Conservation (phyloP, 2,797 vertebrate species). For the Enteromius radiatus region DNA sequence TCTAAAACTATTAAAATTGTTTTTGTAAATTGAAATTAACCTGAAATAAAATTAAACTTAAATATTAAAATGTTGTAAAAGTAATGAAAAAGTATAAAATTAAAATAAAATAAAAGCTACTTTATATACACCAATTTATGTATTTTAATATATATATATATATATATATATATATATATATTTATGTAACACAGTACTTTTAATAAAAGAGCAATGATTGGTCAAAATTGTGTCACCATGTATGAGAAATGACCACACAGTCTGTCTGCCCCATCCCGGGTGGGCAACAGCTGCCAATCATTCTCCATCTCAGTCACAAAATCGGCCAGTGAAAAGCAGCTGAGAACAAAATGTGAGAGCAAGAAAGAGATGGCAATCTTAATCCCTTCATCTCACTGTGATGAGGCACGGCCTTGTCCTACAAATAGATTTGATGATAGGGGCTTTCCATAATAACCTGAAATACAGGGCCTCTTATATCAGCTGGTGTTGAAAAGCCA, state of each 20-base stretch:
- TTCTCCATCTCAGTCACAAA: conserved; percentile 49
- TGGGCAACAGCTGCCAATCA: conserved; percentile 62
- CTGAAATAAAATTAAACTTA: background rate
- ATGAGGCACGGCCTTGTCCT: conserved; percentile 70
- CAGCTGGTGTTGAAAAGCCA: conserved; percentile 72
- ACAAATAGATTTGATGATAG: conserved; percentile 70
- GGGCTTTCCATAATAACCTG: conserved; percentile 58
- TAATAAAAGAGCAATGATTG: background rate
- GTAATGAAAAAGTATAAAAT: background rate
- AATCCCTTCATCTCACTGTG: conserved; percentile 58
- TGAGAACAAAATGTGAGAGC: conserved; percentile 51
- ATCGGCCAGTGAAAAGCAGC: conserved; percentile 57
- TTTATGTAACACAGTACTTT: background rate
- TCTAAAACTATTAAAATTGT: background rate
- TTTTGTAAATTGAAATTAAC: background rate
- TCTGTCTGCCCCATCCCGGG: conserved; percentile 46
- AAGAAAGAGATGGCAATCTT: conserved; percentile 49
- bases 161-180: no score
- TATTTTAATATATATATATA: background rate
- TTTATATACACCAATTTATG: background rate
- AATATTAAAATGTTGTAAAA: background rate
- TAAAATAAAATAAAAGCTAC: no score
- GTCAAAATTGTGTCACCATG: conserved; percentile 32
- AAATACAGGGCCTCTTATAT: conserved; percentile 63
- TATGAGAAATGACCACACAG: conserved; percentile 61